Conservation (phyloP, 1,140 invertebrate genomes). For the Bombyx mori region ASM3026992v2 NC_085118.1:7106501-7107000, state of each 20-base stretch:
- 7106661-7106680: slow-evolving; percentile 43
- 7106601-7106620: slow-evolving; percentile 95
- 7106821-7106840: no score
- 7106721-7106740: slow-evolving; percentile 92
- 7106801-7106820: no score
- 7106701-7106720: slow-evolving; percentile 82
- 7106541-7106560: slow-evolving; percentile 92
- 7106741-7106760: slow-evolving; percentile 93
- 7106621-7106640: slow-evolving; percentile 95
- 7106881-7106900: no score
- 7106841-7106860: no score
- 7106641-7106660: slow-evolving; percentile 41
- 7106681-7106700: slow-evolving; percentile 81
- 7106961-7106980: no score
- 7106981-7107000: no score
- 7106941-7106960: no score
- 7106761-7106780: background rate
- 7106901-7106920: no score
- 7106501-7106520: slow-evolving; percentile 90
- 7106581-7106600: slow-evolving; percentile 85
- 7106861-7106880: no score
- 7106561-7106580: slow-evolving; percentile 98
- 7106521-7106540: slow-evolving; percentile 91
- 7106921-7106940: no score
- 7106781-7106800: no score